Evolutionary conservation across 2,888 invertebrate genomes (phyloP).

Genomic region (Platycheirus albimanus): DNA sequence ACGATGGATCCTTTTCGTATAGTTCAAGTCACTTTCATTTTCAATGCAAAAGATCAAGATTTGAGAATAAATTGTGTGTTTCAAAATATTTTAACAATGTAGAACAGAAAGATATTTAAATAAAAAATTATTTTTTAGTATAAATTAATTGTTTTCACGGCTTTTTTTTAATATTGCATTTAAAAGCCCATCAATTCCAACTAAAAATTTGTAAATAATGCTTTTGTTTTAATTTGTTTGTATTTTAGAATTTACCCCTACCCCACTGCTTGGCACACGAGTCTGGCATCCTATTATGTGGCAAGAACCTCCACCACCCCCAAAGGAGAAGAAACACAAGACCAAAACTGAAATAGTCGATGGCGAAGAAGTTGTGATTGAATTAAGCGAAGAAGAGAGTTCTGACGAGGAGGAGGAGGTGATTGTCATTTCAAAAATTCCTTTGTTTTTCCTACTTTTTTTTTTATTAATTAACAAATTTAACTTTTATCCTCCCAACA

Average conservation of each 20-base stretch:
- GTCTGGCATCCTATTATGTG: conserved; percentile 87
- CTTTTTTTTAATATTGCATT: too few species aligned
- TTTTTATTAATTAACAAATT: conserved; percentile 47
- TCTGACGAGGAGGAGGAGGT: conserved; percentile 81
- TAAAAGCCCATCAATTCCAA: background rate
- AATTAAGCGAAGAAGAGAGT: conserved; percentile 82
- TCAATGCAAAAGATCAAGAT: too few species aligned
- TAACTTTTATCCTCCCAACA: conserved; percentile 57
- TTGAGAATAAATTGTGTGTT: too few species aligned
- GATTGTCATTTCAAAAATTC: conserved; percentile 64
- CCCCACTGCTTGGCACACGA: conserved; percentile 84
- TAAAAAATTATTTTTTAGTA: too few species aligned
- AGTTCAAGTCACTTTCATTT: too few species aligned
- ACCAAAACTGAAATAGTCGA: conserved; percentile 81
- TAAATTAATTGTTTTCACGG: too few species aligned
- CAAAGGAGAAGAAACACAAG: conserved; percentile 82
- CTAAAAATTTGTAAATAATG: conserved; percentile 63
- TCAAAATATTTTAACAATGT: too few species aligned
- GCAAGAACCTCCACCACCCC: conserved; percentile 83
- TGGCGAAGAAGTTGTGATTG: conserved; percentile 81
- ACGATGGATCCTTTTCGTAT: too few species aligned
- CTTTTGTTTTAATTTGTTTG: conserved; percentile 71
- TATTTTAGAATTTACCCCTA: conserved; percentile 83
- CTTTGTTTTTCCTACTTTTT: conserved; percentile 48
- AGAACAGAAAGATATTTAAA: too few species aligned